phyloP scores from a whole-genome alignment of 2,797 vertebrate genomes.

The Ptychobarbus kaznakovi region DNA sequence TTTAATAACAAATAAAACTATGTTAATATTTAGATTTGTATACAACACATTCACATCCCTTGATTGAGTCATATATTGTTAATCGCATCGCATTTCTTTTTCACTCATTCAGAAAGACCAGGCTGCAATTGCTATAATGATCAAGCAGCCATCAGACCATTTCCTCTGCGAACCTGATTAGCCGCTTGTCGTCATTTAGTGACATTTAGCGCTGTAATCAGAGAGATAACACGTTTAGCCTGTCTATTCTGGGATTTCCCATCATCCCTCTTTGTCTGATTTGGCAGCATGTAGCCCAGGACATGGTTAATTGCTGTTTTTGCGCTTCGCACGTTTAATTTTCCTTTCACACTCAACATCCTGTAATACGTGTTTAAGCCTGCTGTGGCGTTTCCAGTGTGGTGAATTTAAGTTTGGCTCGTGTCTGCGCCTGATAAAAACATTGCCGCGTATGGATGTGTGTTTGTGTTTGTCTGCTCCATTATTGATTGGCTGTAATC shows the following conservation, averaged over 20 bases:
- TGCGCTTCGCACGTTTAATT: conserved; percentile 36
- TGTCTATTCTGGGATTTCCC: conserved; percentile 47
- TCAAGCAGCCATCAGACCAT: conserved; percentile 39
- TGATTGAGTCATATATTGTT: background rate
- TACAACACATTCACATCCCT: background rate
- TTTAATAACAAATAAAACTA: background rate
- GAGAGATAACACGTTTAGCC: conserved; percentile 49
- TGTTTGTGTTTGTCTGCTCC: conserved; percentile 53
- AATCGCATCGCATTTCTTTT: background rate
- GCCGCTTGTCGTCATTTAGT: conserved; percentile 42
- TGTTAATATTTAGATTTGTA: background rate
- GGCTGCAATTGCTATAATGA: conserved; percentile 16
- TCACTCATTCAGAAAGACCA: conserved; percentile 18
- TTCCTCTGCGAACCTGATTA: conserved; percentile 51
- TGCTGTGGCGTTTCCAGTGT: conserved; percentile 13
- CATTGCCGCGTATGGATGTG: background rate
- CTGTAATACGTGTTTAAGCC: conserved; percentile 34
- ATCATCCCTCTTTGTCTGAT: conserved; percentile 47
- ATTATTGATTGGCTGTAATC: conserved; percentile 78
- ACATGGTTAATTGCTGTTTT: conserved; percentile 51
- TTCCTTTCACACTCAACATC: conserved; percentile 46
- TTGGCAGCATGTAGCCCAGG: conserved; percentile 37
- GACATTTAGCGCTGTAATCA: conserved; percentile 52
- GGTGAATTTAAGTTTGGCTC: conserved; percentile 31
- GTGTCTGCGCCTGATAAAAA: conserved; percentile 35